Evolutionary conservation across 2,888 invertebrate species (phyloP).

Genomic region (Drosophila peninsularis): DNA sequence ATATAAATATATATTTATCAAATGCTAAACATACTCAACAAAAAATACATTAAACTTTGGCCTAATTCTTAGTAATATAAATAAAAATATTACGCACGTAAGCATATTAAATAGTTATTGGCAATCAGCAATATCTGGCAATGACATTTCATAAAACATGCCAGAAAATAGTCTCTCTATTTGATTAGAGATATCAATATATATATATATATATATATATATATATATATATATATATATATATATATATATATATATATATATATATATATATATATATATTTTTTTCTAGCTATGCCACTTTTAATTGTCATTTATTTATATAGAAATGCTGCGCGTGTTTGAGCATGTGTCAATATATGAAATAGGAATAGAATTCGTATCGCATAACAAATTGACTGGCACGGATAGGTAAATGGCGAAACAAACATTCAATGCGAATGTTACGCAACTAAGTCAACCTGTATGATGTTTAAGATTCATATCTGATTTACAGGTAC

Average conservation of each 20-base stretch:
- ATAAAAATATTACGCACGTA: background rate
- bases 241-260: slow-evolving; percentile 1
- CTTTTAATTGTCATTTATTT: slow-evolving; percentile 21
- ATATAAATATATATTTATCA: no score
- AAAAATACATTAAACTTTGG: background rate
- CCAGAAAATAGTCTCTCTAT: background rate
- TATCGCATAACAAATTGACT: slow-evolving; percentile 52
- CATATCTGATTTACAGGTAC: background rate
- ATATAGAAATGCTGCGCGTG: background rate
- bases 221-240: background rate
- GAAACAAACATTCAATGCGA: slow-evolving; percentile 17
- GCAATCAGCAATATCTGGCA: background rate
- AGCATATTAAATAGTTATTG: slow-evolving; percentile 1
- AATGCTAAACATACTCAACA: background rate
- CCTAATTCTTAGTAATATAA: background rate
- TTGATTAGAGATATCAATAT: slow-evolving; percentile 11
- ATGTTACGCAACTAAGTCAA: slow-evolving; percentile 36
- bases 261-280: background rate
- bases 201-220: background rate
- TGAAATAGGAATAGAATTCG: slow-evolving; percentile 27
- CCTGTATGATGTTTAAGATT: slow-evolving; percentile 5
- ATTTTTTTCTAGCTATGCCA: slow-evolving; percentile 2
- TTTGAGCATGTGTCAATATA: slow-evolving; percentile 4
- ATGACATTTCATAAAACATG: background rate
- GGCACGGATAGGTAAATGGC: slow-evolving; percentile 40